A percentile compares a stretch with the other conserved stretches of the same genome.
These are phyloP conservation scores for Diabrotica balteata DNA, from an alignment of 2,888 invertebrate species.

Conservation along the genomic window DNA sequence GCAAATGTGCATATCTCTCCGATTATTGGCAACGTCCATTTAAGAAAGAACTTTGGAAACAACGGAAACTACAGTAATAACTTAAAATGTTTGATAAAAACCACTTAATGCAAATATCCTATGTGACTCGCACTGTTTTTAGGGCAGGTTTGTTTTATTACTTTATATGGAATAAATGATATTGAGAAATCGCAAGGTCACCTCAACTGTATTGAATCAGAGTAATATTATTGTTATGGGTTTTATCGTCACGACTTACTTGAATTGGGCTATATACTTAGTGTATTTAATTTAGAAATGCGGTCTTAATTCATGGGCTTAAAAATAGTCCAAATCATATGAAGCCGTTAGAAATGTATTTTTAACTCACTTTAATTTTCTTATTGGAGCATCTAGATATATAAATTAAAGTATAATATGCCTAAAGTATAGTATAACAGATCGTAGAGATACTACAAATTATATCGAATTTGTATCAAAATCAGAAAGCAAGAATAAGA, in stretches of 20 bases:
- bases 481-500: too few species aligned
- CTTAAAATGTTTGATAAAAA: background rate
- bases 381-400: too few species aligned
- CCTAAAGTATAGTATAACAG: too few species aligned
- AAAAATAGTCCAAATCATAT: too few species aligned
- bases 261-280: background rate
- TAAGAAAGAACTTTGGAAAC: background rate
- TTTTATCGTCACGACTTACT: slow-evolving; percentile 7
- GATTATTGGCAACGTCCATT: background rate
- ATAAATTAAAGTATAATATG: too few species aligned
- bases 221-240: slow-evolving; percentile 5
- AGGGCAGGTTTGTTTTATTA: background rate
- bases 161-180: slow-evolving; percentile 23
- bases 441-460: too few species aligned
- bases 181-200: slow-evolving; percentile 28
- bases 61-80: background rate
- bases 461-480: too few species aligned
- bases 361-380: too few species aligned
- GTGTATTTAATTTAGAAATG: background rate
- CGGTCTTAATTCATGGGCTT: too few species aligned
- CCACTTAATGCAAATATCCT: background rate
- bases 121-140: background rate
- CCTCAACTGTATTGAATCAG: slow-evolving; percentile 4
- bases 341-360: too few species aligned
- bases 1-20: slow-evolving; percentile 26